Base-by-base conservation (phyloP, 1,140 invertebrate genomes). In the Sitophilus oryzae region DNA sequence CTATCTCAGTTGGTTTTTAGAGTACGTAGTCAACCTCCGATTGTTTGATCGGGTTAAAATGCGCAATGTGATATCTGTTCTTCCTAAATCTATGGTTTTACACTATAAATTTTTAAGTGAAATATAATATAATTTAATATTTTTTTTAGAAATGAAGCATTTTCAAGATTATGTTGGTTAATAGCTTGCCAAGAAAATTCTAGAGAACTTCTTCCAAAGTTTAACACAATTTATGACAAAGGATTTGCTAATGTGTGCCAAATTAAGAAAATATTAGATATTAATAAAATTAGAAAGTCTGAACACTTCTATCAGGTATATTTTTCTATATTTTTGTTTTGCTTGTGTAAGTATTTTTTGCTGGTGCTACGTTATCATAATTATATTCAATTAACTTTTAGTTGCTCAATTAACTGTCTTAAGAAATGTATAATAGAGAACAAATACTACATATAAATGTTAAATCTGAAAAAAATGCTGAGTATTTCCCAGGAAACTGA, bases 111-210 rank as follows among this genome's bases (percentile, higher is more conserved):
- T n/a, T n/a, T n/a, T n/a, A n/a, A n/a, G n/a, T n/a, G n/a, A n/a
- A n/a, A n/a, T n/a, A n/a, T n/a, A n/a, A n/a, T n/a, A n/a, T n/a
- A n/a, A 37, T 50, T 42, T 25, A 18, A 37, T 11, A 4, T 14
- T n/a, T 20, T 34, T 47, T 52, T 8, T 63, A 56, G 77, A 52
- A 71, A 78, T 36, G 78, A 80, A 69, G 76, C 75, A 8, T 60
- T 75, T 37, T 74, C 72, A 40, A 63, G 78, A 38, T 51, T 79
- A 38, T 73, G 74, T 60, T 79, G 76, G 75, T 57, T 79, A 6
- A 59, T 79, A 15, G 65, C 67, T 1, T 64, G 65, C 42, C 74
- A 76, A 65, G 69, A 69, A 38, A 63, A 74, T 63, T 69, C 69
- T 0, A 40, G 52, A 23, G 50, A 71, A 37, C 67, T 76, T 63